These are phyloP conservation scores for Protodeltote pygarga DNA, from an alignment of 2,888 invertebrate genomes.

Conservation along the genomic window DNA sequence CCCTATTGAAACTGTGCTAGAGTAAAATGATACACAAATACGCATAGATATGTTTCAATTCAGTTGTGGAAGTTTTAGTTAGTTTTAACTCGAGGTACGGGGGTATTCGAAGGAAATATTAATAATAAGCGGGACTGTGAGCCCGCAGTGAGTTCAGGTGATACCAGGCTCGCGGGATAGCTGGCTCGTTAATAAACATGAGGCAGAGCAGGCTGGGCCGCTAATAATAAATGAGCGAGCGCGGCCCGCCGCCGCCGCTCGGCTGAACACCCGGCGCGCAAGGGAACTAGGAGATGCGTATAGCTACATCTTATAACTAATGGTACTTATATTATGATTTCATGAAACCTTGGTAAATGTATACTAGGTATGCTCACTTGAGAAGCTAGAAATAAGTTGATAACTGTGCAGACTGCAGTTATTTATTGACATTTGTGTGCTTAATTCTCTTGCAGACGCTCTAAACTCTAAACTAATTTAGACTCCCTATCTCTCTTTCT, in stretches of 20 bases:
- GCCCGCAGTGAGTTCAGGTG: constrained; percentile 61
- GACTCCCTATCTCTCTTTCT: too few species aligned
- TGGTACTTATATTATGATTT: constrained; percentile 37
- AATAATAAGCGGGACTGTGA: constrained; percentile 52
- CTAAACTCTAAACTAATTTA: too few species aligned
- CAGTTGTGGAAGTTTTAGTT: constrained; percentile 1
- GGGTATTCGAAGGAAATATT: constrained; percentile 48
- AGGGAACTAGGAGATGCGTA: constrained; percentile 39
- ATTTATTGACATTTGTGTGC: too few species aligned
- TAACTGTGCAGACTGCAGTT: too few species aligned
- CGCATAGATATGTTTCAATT: neutral
- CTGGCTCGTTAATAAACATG: constrained; percentile 72
- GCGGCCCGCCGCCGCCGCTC: constrained; percentile 48
- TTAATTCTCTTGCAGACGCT: too few species aligned
- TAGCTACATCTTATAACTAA: constrained; percentile 44
- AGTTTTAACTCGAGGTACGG: constrained; percentile 19
- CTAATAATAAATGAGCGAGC: constrained; percentile 73
- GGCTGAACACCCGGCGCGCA: constrained; percentile 50
- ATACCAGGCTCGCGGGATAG: constrained; percentile 59
- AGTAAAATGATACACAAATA: neutral
- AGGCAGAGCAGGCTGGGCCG: constrained; percentile 60
- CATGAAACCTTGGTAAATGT: constrained; percentile 33
- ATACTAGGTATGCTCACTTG: constrained; percentile 3
- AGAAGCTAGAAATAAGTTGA: too few species aligned
- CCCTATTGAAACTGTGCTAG: constrained; percentile 21